phyloP scores from a whole-genome alignment of 2,797 vertebrate species.

The Rhabdophis nuchalis region DNA sequence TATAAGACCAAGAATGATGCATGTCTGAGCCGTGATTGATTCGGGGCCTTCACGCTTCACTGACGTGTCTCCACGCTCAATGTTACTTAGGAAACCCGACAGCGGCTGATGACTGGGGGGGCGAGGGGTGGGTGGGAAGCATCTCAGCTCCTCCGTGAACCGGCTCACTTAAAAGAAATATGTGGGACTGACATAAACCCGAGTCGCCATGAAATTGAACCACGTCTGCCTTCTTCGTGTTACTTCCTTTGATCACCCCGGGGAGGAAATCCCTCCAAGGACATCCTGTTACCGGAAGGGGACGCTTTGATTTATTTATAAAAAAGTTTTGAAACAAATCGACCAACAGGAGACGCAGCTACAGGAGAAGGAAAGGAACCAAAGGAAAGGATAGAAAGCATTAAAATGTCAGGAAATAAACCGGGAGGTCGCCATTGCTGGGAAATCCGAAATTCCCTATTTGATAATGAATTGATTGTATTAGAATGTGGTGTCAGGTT shows the following conservation, averaged over 20 bases:
- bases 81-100: neutral
- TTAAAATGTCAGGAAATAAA: neutral
- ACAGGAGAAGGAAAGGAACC: neutral
- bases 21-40: neutral
- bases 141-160: neutral
- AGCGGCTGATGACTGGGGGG: neutral
- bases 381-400: neutral
- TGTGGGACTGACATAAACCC: neutral
- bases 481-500: too few species aligned
- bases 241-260: slow-evolving; percentile 26
- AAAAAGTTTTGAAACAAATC: neutral
- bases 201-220: neutral
- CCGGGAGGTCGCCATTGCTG: neutral
- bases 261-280: slow-evolving; percentile 24
- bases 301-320: neutral
- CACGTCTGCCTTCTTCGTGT: slow-evolving; percentile 9
- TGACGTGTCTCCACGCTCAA: neutral
- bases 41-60: neutral
- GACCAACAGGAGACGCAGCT: neutral
- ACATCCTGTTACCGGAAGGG: neutral
- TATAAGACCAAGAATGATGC: neutral
- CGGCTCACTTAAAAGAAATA: neutral
- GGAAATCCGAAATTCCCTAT: neutral
- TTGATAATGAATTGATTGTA: neutral
- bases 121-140: neutral